A percentile compares a stretch with the other conserved stretches of the same genome.
Evolutionary conservation across 2,888 invertebrate genomes (phyloP).

Genomic region (Zelleria hepariella): DNA sequence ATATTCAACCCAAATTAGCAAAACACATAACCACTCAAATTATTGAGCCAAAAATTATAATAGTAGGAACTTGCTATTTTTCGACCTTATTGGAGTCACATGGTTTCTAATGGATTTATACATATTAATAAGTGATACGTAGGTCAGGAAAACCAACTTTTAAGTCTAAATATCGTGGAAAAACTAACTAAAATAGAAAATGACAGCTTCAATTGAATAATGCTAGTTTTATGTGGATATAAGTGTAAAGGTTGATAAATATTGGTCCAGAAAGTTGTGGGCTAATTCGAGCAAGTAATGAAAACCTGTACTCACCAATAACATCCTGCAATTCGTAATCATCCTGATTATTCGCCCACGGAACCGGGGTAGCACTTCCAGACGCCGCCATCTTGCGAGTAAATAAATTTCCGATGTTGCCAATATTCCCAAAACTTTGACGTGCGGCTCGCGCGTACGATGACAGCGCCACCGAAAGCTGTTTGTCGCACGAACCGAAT

Average conservation of each 20-base stretch:
- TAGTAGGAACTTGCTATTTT: too few species aligned
- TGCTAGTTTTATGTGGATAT: conserved; percentile 12
- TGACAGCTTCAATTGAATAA: conserved; percentile 17
- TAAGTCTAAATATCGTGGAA: background rate
- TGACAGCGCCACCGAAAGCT: conserved; percentile 38
- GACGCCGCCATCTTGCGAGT: conserved; percentile 57
- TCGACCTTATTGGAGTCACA: too few species aligned
- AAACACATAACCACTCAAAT: too few species aligned
- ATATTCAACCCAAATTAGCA: too few species aligned
- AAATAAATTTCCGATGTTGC: conserved; percentile 18
- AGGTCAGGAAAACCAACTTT: background rate
- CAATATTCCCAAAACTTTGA: conserved; percentile 33
- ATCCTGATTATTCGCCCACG: conserved; percentile 92
- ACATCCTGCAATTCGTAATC: conserved; percentile 95
- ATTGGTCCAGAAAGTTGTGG: background rate
- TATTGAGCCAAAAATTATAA: too few species aligned
- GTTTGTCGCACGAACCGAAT: background rate
- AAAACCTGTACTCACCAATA: conserved; percentile 79
- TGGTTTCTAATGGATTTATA: background rate
- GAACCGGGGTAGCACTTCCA: conserved; percentile 49
- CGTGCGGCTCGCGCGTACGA: conserved; percentile 54
- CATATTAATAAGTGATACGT: conserved; percentile 1
- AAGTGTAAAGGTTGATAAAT: conserved; percentile 11
- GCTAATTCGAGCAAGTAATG: conserved; percentile 12
- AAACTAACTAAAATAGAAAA: conserved; percentile 11